Base-by-base conservation (phyloP, 2,113 vertebrate species). In the Benitochromis conjunctus region DNA sequence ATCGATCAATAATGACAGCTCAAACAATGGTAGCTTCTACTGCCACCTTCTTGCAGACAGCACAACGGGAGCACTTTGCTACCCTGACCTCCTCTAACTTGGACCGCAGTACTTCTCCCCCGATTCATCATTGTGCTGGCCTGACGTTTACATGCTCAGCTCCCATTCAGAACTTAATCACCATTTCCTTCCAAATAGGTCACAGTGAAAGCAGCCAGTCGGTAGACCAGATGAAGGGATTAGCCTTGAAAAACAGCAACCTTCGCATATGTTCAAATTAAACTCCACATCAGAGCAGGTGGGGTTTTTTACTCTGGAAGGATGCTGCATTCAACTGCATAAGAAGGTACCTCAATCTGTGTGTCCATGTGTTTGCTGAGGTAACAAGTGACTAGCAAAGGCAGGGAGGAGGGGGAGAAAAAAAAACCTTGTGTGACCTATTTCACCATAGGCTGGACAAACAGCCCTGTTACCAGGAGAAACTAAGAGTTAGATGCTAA, bases 151-250 rank as follows among this genome's bases (percentile, higher is more conserved):
- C 85, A 36, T 13, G 83, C 86, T 18, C 55, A 36, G 79, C 79
- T 77, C 79, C 79, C 88, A 86, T 91, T 93, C 81, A 92, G 18
- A 36, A 83, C 77, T 74, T 88, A 93, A 94, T 90, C 87, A 83
- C 86, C 78, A 21, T 83, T 92, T 92, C 88, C 93, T 92, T 93
- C 92, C 89, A 94, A 95, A 91, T 92, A 86, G 92, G 94, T 94
- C 94, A 93, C 53, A 77, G 84, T 71, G 79, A 80, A 86, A 91
- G 81, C 89, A 82, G 69, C 85, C 87, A 58, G 76, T 38, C 21
- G 43, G 79, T 82, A 81, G 77, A 41, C 81, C 86, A 87, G 81
- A 90, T 88, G 88, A 88, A 31, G 41, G 87, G 92, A 94, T 94
- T 92, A 92, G 71, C 62, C 74, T 71, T 4, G 21, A 80, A 79